Evolutionary conservation across 2,113 vertebrate species (phyloP), one percentile per base, ranked within the genome.

Genomic region (Chloroceryle aenea): DNA sequence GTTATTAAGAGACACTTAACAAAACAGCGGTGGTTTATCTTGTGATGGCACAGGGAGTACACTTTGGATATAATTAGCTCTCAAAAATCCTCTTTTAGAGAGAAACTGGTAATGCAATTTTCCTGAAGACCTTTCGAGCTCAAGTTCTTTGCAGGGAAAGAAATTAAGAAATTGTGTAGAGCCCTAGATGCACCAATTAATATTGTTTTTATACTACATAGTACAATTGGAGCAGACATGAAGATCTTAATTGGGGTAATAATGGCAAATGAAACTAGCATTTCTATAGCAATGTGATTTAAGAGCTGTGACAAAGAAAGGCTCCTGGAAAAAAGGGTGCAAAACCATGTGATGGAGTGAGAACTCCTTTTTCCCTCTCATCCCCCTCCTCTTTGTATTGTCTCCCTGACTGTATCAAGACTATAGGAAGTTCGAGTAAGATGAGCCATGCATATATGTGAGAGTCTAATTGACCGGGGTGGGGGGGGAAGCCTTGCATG

Each of bases 381-480:
- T 8, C 4, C 17, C 6, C 5, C 4, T 2, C 7, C 22, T 47
- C 18, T 42, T 47, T 3, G 0, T 23, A 29, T 42, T 27, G 25
- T 40, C 14, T 85, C 10, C 26, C 20, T 9, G 3, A 13, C 22
- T 61, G 9, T 40, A 52, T 14, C 29, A 71, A 48, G 36, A 11
- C 21, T 67, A 13, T 29, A 21, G 14, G 10, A 55, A 68, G 40
- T 9, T 17, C 12, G 18, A 71, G 25, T 58, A 45, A 67, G 7
- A 45, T 16, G 29, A 78, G 16, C 17, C 14, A 7, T 27, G 30
- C 5, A 1, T 10, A 17, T 29, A 13, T 59, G 14, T 6, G 12
- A 68, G 12, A 68, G 21, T 53, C 40, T 85, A 34, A 38, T 34
- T 66, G 66, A 71, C 14, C 7, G 43, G 18, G 45, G 14, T 13